Conservation (phyloP, 2,797 vertebrate genomes). For the Euphonia xanthogaster region DNA sequence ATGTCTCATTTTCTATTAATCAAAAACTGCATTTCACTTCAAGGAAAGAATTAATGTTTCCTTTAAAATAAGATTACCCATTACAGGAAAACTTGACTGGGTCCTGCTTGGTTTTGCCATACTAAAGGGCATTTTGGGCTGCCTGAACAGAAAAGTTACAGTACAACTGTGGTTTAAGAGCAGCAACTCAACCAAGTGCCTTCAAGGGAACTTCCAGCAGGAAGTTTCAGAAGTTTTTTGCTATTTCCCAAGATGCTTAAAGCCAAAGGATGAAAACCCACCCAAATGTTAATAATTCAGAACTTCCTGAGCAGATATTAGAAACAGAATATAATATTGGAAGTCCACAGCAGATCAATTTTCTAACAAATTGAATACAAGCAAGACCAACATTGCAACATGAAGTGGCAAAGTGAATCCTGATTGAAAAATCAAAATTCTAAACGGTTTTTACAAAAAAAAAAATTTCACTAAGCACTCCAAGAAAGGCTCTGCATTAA, state of each 20-base stretch:
- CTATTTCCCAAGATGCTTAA: not conserved
- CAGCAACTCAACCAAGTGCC: not conserved
- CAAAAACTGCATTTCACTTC: not conserved
- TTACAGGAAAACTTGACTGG: not conserved
- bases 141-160: not conserved
- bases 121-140: not conserved
- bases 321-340: not conserved
- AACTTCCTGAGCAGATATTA: slow-evolving; percentile 4
- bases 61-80: not conserved
- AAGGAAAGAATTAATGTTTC: not conserved
- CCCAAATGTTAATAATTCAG: not conserved
- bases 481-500: not conserved
- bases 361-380: not conserved
- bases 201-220: not conserved
- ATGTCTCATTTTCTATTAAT: not conserved
- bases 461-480: not conserved
- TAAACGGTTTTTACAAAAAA: not conserved
- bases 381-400: slow-evolving; percentile 5
- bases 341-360: slow-evolving; percentile 10
- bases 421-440: not conserved
- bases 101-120: not conserved
- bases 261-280: not conserved
- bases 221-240: not conserved
- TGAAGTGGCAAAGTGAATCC: slow-evolving; percentile 6
- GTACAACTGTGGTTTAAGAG: not conserved